Conservation (phyloP, 1,140 invertebrate genomes). For the Lanistes nyassanus region DNA sequence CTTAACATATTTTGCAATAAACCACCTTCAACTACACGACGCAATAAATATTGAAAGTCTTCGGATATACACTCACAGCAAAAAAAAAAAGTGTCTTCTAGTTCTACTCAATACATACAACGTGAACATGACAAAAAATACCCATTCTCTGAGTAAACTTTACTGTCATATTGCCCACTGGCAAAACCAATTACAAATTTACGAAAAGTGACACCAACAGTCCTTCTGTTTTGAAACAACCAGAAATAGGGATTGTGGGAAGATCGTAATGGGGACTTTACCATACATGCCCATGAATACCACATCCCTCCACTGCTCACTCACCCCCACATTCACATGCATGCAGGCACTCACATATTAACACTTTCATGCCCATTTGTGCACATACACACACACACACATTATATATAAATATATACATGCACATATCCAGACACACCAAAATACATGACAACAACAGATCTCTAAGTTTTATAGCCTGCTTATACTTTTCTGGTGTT, state of each 20-base stretch:
- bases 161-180: not conserved
- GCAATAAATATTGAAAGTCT: no score
- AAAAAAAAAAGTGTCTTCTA: no score
- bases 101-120: no score
- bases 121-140: no score
- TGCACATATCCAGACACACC: slow-evolving; percentile 1
- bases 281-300: no score
- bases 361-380: not conserved
- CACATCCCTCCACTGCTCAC: no score
- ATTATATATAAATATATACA: not conserved
- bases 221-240: not conserved
- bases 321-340: not conserved
- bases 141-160: not conserved
- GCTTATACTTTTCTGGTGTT: not conserved
- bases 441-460: no score
- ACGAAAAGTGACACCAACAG: not conserved
- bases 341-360: not conserved
- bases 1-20: no score
- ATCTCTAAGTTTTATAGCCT: not conserved
- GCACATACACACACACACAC: slow-evolving; percentile 4
- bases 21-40: no score
- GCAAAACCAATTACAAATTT: not conserved
- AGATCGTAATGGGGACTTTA: not conserved
- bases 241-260: not conserved
- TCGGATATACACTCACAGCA: no score